A percentile compares a stretch with the other conserved stretches of the same genome.
These are phyloP conservation scores for Mayetiola destructor DNA, from an alignment of 2,888 invertebrate genomes.

Conservation along the genomic window DNA sequence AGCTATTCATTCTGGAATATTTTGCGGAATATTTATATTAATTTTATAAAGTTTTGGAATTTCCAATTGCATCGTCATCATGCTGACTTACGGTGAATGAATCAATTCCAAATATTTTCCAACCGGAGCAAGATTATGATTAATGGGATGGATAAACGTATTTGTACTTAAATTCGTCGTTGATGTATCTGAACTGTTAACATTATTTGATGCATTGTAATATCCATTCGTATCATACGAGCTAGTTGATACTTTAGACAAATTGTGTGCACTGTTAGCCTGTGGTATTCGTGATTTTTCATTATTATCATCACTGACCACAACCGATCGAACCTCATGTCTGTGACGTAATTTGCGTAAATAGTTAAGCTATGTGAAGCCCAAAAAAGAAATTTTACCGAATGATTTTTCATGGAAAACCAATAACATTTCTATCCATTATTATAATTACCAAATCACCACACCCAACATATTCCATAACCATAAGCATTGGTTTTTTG, in stretches of 20 bases:
- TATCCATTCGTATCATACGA: neutral
- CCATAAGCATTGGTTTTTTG: constrained; percentile 51
- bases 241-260: neutral
- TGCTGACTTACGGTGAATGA: constrained; percentile 22
- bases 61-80: neutral
- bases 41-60: neutral
- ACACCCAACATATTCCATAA: constrained; percentile 65
- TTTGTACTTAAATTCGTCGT: constrained; percentile 7
- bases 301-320: neutral
- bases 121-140: neutral
- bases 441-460: constrained; percentile 47
- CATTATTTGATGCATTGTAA: constrained; percentile 2
- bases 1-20: constrained; percentile 14
- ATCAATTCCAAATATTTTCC: constrained; percentile 31
- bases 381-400: neutral
- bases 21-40: constrained; percentile 15
- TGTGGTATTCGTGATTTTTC: neutral
- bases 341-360: constrained; percentile 18
- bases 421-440: neutral
- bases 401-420: neutral
- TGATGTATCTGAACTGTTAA: neutral
- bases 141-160: constrained; percentile 10
- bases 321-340: constrained; percentile 17
- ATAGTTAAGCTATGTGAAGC: constrained; percentile 20
- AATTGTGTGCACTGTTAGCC: neutral